These are phyloP conservation scores for Seira sanloemensis DNA, from an alignment of 2,888 invertebrate genomes.

Conservation along the genomic window DNA sequence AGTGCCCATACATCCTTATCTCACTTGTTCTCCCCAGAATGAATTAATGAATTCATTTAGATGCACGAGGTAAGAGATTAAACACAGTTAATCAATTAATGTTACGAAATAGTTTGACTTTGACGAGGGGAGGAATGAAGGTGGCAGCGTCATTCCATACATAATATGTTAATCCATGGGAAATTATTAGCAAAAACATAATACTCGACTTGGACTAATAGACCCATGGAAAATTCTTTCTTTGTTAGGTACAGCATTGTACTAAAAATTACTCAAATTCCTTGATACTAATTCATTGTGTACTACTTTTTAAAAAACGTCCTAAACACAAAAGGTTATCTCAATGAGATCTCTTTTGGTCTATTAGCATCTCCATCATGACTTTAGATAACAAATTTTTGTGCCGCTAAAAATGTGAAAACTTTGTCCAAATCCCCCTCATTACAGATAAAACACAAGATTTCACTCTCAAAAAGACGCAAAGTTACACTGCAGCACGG, in stretches of 20 bases:
- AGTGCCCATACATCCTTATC: background rate
- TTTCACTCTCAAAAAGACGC: background rate
- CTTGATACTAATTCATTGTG: background rate
- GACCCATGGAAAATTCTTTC: background rate
- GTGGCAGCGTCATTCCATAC: background rate
- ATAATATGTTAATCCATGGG: background rate
- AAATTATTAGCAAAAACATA: slow-evolving; percentile 1
- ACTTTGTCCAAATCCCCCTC: slow-evolving; percentile 4
- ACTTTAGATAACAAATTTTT: slow-evolving; percentile 6
- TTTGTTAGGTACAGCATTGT: slow-evolving; percentile 10
- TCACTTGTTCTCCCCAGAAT: background rate
- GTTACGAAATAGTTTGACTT: background rate
- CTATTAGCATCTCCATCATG: slow-evolving; percentile 14
- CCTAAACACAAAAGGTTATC: slow-evolving; percentile 10
- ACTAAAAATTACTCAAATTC: background rate
- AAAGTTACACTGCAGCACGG: too few species aligned
- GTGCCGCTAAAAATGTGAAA: background rate
- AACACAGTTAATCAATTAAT: slow-evolving; percentile 14
- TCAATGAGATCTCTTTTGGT: slow-evolving; percentile 2
- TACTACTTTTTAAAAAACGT: background rate
- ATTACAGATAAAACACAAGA: background rate
- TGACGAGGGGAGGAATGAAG: background rate
- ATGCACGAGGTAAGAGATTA: background rate
- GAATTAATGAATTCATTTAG: slow-evolving; percentile 8
- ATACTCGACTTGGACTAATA: background rate